phyloP scores from a whole-genome alignment of 2,113 vertebrate genomes.

The Acanthochromis polyacanthus region DNA sequence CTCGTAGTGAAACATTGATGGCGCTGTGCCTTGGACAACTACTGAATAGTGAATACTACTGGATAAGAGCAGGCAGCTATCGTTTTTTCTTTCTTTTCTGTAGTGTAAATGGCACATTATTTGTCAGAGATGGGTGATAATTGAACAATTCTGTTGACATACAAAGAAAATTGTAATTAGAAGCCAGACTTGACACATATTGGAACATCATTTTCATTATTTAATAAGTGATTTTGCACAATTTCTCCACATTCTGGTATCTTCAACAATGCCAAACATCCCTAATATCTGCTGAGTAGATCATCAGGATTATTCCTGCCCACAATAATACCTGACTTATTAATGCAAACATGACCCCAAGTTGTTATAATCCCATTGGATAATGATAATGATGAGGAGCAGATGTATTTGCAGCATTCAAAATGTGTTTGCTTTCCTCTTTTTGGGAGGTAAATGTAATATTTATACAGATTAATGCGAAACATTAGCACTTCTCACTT shows the following conservation, averaged over 20 bases:
- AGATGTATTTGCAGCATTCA: neutral
- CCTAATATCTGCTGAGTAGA: slow-evolving; percentile 15
- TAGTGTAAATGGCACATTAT: neutral
- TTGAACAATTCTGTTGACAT: neutral
- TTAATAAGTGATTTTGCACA: too few relatives aligned
- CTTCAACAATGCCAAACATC: neutral
- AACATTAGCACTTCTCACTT: neutral
- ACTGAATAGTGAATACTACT: slow-evolving; percentile 7
- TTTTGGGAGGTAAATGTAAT: too few relatives aligned
- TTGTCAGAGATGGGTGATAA: neutral
- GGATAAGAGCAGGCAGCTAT: neutral
- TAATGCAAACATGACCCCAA: slow-evolving; percentile 22
- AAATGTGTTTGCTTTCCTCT: too few relatives aligned
- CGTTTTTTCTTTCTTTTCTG: neutral
- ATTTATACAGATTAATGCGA: too few relatives aligned
- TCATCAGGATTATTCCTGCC: slow-evolving; percentile 9
- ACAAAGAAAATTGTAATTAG: neutral
- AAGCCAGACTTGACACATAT: neutral
- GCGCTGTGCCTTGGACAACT: neutral
- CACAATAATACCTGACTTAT: slow-evolving; percentile 11
- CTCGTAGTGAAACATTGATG: slow-evolving; percentile 27
- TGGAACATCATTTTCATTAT: too few relatives aligned
- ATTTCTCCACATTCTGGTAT: neutral
- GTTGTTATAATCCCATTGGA: slow-evolving; percentile 6
- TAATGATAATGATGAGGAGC: slow-evolving; percentile 18